Base-by-base conservation (phyloP, 1,140 invertebrate genomes). In the Lucilia cuprina region DNA sequence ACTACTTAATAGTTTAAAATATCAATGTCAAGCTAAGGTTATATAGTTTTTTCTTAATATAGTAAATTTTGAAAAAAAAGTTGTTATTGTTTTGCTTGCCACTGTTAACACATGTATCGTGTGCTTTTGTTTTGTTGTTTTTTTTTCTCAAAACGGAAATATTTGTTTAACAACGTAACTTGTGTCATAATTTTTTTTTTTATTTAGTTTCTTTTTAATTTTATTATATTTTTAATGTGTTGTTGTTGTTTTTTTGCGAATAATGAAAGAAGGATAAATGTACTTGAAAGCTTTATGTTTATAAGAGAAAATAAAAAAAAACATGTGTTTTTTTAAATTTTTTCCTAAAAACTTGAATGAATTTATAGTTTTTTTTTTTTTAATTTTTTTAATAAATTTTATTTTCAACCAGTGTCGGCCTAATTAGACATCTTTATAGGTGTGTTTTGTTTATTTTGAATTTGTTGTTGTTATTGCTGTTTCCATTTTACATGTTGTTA, bases 341-440 rank as follows among this genome's bases (percentile, higher is more conserved):
- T 49, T 49, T 55, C 13, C 65, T 25, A 12, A 70, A 70, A 21
- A 25, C 65, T 55, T 55, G 12, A 17, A 55, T 55, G 50, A 70
- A 19, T 70, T 9, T 70, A 60, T 30, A 1, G 25, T 65, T 65
- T 65, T 65, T 65, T 65, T 65, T 65, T 65, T 65, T 14, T 65
- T 2, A 49, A 49, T 55, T 55, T 55, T 55, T 55, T 77, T 77
- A 77, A 77, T 41, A 41, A 41, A 13, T 78, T 47, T 13, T 50
- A 49, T 25, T 21, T 21, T 17, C 41, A 50, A 21, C 77, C 21
- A 50, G n/a, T 2, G 13, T 7, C 77, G 77, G n/a, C 77, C 77
- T 80, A 80, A 80, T 80, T 80, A 80, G 77, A 80, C 77, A 80
- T 80, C 77, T 80, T 80, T 80, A 80, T 80, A 80, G 77, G 77